Percentiles rank a stretch among this genome's conserved stretches.
These are phyloP conservation scores for Eristalis intricaria DNA, from an alignment of 2,888 invertebrate species.

Conservation along the genomic window DNA sequence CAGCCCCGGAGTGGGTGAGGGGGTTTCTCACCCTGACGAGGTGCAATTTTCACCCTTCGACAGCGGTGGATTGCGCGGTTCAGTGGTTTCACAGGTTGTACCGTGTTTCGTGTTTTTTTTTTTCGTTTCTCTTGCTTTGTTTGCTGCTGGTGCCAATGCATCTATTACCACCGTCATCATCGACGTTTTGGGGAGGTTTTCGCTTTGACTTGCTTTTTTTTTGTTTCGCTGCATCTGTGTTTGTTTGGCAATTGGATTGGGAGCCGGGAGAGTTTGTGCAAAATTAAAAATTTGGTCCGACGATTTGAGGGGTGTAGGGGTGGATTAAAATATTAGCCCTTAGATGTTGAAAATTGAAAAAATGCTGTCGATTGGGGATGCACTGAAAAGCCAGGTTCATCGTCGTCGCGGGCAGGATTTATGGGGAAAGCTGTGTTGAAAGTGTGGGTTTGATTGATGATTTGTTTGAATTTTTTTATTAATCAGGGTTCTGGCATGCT, in stretches of 20 bases:
- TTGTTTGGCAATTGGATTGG: slow-evolving; percentile 46
- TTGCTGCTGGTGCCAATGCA: slow-evolving; percentile 4
- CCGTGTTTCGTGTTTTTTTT: slow-evolving; percentile 24
- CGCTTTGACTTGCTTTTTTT: background rate
- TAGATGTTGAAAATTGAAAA: background rate
- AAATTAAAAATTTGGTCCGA: slow-evolving; percentile 40
- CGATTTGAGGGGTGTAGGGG: background rate
- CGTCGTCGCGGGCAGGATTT: background rate
- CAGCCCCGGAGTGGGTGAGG: too few species aligned
- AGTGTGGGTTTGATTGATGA: too few species aligned
- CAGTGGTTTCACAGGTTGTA: slow-evolving; percentile 58
- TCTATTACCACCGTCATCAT: slow-evolving; percentile 37
- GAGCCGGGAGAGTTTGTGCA: slow-evolving; percentile 33
- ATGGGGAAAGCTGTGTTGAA: background rate
- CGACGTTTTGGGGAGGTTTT: slow-evolving; percentile 17
- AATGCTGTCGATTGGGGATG: background rate
- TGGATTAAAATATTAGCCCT: background rate
- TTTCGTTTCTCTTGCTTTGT: background rate
- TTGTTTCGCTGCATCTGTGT: slow-evolving; percentile 11
- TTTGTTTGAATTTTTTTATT: too few species aligned
- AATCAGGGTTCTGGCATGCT: too few species aligned
- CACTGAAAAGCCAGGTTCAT: background rate
- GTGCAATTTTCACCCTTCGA: slow-evolving; percentile 31
- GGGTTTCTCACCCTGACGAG: slow-evolving; percentile 1
- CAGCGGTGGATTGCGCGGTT: slow-evolving; percentile 51